Percentiles rank a stretch among this genome's conserved stretches.
These are phyloP conservation scores for Vanacampus margaritifer DNA, from an alignment of 2,113 vertebrate species.

Conservation along the genomic window DNA sequence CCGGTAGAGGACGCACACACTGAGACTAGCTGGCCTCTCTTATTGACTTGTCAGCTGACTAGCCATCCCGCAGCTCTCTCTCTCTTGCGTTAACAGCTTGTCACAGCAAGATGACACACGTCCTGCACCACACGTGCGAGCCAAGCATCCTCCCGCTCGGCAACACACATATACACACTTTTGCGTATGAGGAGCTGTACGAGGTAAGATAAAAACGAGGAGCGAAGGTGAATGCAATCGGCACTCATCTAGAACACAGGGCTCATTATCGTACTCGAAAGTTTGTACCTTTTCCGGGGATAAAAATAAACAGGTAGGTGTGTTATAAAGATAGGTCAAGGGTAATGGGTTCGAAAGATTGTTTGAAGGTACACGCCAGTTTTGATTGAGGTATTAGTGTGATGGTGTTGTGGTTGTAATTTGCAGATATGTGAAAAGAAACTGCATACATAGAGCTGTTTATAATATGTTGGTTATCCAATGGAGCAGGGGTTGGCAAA, in stretches of 20 bases:
- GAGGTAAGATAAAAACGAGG: neutral
- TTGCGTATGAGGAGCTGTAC: neutral
- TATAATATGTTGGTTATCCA: neutral
- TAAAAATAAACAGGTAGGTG: neutral
- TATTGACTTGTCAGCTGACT: constrained; percentile 5
- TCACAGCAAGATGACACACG: constrained; percentile 27
- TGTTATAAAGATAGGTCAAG: neutral
- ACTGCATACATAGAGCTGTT: no score
- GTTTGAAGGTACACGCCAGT: no score
- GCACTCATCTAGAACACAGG: neutral
- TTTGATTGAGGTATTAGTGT: no score
- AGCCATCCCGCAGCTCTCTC: neutral
- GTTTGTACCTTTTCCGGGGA: neutral
- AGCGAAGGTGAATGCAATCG: neutral
- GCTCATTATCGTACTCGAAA: neutral
- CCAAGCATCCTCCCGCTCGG: neutral
- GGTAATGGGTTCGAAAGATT: neutral
- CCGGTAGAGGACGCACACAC: neutral
- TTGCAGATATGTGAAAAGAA: no score
- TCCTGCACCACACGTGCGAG: neutral
- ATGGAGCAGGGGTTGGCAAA: neutral
- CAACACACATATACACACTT: neutral
- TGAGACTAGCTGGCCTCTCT: neutral
- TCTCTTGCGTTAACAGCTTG: constrained; percentile 20
- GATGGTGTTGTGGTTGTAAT: no score